These are phyloP conservation scores for Erithacus rubecula DNA, from an alignment of 2,797 vertebrate species.

Conservation along the genomic window DNA sequence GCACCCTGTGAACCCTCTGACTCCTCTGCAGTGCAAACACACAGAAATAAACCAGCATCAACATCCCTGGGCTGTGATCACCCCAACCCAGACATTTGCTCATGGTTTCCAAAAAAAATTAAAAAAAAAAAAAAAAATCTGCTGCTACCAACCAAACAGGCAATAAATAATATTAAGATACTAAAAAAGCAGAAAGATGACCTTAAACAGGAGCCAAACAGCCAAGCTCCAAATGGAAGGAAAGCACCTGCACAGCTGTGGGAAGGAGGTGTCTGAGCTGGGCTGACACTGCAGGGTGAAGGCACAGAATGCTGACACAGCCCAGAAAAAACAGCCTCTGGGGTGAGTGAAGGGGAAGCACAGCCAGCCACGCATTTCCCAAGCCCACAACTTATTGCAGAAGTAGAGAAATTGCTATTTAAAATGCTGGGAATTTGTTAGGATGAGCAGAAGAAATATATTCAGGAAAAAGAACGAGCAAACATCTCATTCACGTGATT, in stretches of 20 bases:
- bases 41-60: neutral
- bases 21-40: neutral
- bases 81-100: neutral
- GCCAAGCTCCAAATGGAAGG: neutral
- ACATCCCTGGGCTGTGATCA: fast-evolving
- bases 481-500: fast-evolving
- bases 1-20: neutral
- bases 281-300: neutral
- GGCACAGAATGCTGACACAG: neutral
- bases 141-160: fast-evolving
- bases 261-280: neutral
- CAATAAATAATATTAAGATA: neutral
- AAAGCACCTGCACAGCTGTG: neutral
- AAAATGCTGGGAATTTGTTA: neutral
- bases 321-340: neutral
- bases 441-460: neutral
- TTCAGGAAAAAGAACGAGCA: neutral
- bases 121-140: neutral
- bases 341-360: neutral
- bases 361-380: fast-evolving
- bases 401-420: neutral
- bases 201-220: neutral
- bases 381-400: neutral
- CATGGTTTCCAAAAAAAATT: neutral
- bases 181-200: neutral